Evolutionary conservation across 2,113 vertebrate genomes (phyloP).

Genomic region (Ailurus styani): DNA sequence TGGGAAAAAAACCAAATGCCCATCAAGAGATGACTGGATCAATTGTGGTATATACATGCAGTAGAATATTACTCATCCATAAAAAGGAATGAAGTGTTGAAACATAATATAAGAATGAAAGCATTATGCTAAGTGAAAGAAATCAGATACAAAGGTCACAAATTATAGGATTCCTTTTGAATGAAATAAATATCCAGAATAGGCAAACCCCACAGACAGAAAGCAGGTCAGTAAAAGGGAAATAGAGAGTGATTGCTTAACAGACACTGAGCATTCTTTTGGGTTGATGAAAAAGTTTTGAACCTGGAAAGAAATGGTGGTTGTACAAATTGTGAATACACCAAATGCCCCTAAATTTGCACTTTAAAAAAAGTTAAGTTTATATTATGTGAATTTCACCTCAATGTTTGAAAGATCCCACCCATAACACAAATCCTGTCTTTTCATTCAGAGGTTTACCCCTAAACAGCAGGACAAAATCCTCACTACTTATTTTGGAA

Average conservation of each 20-base stretch:
- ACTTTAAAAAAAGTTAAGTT: neutral
- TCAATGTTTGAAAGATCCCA: neutral
- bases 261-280: neutral
- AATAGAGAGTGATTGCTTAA: neutral
- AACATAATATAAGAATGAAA: neutral
- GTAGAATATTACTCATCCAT: neutral
- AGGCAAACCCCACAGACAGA: neutral
- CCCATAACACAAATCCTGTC: neutral
- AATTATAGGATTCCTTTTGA: neutral
- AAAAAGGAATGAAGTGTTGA: neutral
- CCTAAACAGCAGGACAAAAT: neutral
- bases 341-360: neutral
- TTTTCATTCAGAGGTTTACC: neutral
- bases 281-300: neutral
- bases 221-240: neutral
- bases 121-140: neutral
- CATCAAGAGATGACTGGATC: neutral
- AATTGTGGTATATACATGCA: neutral
- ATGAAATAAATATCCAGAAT: neutral
- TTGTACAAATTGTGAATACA: neutral
- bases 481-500: neutral
- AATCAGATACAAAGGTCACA: neutral
- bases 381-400: neutral
- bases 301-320: neutral
- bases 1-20: neutral